Percentiles rank a stretch among this genome's conserved stretches.
These are phyloP conservation scores for Tiaroga cobitis DNA, from an alignment of 2,797 vertebrate species.

Conservation along the genomic window DNA sequence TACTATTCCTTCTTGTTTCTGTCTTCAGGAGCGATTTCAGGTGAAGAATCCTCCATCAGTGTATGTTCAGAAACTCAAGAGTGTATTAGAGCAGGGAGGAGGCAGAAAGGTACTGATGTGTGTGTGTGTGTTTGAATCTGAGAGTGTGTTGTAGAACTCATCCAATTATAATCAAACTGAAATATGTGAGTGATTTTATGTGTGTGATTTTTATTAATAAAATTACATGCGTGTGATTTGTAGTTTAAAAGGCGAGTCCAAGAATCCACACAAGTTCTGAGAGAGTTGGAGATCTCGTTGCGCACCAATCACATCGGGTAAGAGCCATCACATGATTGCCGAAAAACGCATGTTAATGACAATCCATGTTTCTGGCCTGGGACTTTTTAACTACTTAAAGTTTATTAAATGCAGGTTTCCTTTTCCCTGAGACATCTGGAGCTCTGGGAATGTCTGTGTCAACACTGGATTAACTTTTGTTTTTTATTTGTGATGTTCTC, in stretches of 20 bases:
- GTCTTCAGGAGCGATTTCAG: constrained; percentile 89
- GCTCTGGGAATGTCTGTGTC: background rate
- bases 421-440: background rate
- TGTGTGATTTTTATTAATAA: background rate
- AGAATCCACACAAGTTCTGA: constrained; percentile 89
- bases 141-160: background rate
- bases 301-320: constrained; percentile 96
- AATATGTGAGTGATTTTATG: background rate
- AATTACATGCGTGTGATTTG: background rate
- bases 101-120: constrained; percentile 82
- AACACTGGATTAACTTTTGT: background rate
- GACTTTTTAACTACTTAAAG: background rate
- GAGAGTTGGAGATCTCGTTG: constrained; percentile 94
- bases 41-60: constrained; percentile 91
- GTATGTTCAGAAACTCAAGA: constrained; percentile 92
- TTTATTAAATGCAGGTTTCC: background rate
- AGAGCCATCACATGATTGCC: constrained; percentile 55
- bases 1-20: background rate
- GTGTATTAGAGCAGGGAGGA: constrained; percentile 86
- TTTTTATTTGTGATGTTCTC: background rate
- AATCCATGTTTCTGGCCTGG: background rate
- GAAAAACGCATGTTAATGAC: background rate
- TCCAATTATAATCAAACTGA: background rate
- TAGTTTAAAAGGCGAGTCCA: constrained; percentile 91
- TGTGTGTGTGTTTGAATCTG: background rate